phyloP scores from a whole-genome alignment of 2,797 vertebrate species.

The Microctenopoma lineatum region DNA sequence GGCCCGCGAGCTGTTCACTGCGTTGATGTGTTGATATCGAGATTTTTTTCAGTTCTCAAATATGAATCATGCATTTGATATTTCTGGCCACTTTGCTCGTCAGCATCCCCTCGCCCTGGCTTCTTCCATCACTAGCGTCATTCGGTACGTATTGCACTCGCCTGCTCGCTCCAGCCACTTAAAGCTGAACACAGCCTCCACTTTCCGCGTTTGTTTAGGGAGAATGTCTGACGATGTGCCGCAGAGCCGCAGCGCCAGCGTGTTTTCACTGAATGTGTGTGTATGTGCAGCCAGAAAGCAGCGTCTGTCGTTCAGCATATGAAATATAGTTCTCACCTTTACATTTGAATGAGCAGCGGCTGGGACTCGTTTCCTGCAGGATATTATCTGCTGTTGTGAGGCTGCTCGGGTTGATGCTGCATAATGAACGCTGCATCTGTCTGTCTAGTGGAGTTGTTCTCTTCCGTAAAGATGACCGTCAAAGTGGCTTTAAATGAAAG shows the following conservation, averaged over 20 bases:
- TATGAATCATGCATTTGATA: slow-evolving; percentile 90
- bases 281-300: slow-evolving; percentile 62
- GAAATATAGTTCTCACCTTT: slow-evolving; percentile 25
- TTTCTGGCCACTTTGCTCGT: slow-evolving; percentile 85
- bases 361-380: background rate
- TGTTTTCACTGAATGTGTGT: slow-evolving; percentile 20
- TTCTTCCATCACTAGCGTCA: slow-evolving; percentile 80
- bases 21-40: slow-evolving; percentile 81
- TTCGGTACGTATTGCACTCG: slow-evolving; percentile 86
- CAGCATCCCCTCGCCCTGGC: slow-evolving; percentile 81
- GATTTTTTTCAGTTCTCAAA: slow-evolving; percentile 81
- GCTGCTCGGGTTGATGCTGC: slow-evolving; percentile 20
- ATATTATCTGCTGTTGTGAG: slow-evolving; percentile 7
- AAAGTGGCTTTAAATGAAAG: slow-evolving; percentile 28
- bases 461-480: slow-evolving; percentile 14
- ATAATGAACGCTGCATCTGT: slow-evolving; percentile 36
- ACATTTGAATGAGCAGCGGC: slow-evolving; percentile 22
- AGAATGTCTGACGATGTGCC: slow-evolving; percentile 1
- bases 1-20: slow-evolving; percentile 73
- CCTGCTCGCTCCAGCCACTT: slow-evolving; percentile 38
- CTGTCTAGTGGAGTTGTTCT: slow-evolving; percentile 49
- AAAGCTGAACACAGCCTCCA: slow-evolving; percentile 7
- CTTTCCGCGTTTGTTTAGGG: background rate
- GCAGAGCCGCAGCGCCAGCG: slow-evolving; percentile 15
- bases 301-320: slow-evolving; percentile 63